Evolutionary conservation across 1,140 invertebrate genomes (phyloP).

Genomic region (Danaus melanippus): DNA sequence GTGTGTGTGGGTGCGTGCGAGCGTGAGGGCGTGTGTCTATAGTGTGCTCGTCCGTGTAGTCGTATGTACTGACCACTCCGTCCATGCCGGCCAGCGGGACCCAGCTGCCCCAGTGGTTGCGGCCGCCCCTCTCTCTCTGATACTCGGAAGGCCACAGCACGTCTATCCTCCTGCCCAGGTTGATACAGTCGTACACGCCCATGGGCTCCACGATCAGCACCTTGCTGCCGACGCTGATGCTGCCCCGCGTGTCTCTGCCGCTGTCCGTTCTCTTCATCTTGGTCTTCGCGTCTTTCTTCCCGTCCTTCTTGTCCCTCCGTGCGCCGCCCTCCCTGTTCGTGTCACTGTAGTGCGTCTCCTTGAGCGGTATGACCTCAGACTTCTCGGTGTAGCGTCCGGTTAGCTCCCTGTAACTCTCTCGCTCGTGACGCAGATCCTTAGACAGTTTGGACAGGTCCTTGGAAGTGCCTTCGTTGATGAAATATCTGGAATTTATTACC

Average conservation of each 20-base stretch:
- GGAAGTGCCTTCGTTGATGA: slow-evolving; percentile 58
- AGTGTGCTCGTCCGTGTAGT: no score
- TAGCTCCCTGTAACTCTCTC: slow-evolving; percentile 64
- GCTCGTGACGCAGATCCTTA: slow-evolving; percentile 65
- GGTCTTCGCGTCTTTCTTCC: slow-evolving; percentile 50
- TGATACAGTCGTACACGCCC: slow-evolving; percentile 88
- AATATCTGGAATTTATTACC: slow-evolving; percentile 34
- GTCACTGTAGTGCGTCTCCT: slow-evolving; percentile 58
- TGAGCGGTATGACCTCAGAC: slow-evolving; percentile 45
- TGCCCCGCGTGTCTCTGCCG: slow-evolving; percentile 69
- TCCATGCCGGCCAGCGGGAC: slow-evolving; percentile 92
- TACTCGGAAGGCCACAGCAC: slow-evolving; percentile 93
- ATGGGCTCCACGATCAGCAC: slow-evolving; percentile 74
- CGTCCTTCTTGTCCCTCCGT: slow-evolving; percentile 40
- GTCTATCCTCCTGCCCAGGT: slow-evolving; percentile 89
- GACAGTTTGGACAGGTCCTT: slow-evolving; percentile 64
- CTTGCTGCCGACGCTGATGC: slow-evolving; percentile 67
- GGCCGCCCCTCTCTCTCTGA: slow-evolving; percentile 87
- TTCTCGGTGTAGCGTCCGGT: slow-evolving; percentile 67
- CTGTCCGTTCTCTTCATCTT: slow-evolving; percentile 64
- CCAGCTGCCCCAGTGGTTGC: slow-evolving; percentile 92
- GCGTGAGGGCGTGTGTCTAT: no score
- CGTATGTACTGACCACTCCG: slow-evolving; percentile 76
- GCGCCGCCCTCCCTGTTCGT: slow-evolving; percentile 43
- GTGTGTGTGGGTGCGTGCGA: no score